These are phyloP conservation scores for Stegastes partitus DNA, from an alignment of 2,113 vertebrate species.

Conservation along the genomic window DNA sequence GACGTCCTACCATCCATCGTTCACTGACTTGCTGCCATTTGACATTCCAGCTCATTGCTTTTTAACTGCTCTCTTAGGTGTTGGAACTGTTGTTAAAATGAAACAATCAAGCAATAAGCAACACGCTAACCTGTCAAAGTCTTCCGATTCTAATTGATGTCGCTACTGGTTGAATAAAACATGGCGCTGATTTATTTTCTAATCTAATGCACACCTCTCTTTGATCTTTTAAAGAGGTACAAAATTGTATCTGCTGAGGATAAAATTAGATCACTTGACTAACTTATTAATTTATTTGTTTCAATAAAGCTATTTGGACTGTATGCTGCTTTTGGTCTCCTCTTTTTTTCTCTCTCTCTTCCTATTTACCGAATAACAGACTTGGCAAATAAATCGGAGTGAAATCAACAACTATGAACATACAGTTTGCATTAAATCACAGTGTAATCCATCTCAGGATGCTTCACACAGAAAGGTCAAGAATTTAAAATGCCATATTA, in stretches of 20 bases:
- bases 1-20: slow-evolving; percentile 48
- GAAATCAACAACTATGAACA: too few species aligned
- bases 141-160: slow-evolving; percentile 74
- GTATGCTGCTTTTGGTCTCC: slow-evolving; percentile 43
- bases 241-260: slow-evolving; percentile 61
- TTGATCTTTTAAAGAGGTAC: slow-evolving; percentile 70
- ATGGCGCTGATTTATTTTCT: slow-evolving; percentile 65
- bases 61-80: slow-evolving; percentile 66
- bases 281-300: slow-evolving; percentile 97
- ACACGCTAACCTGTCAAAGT: slow-evolving; percentile 69
- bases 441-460: too few species aligned
- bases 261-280: slow-evolving; percentile 90
- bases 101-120: slow-evolving; percentile 80
- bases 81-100: slow-evolving; percentile 66
- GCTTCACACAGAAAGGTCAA: too few species aligned
- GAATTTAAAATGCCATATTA: too few species aligned
- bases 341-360: slow-evolving; percentile 2
- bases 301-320: slow-evolving; percentile 94
- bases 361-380: neutral
- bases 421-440: too few species aligned
- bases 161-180: slow-evolving; percentile 55
- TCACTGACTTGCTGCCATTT: slow-evolving; percentile 78
- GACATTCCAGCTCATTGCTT: slow-evolving; percentile 79
- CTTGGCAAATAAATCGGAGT: neutral
- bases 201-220: slow-evolving; percentile 70